Evolutionary conservation across 2,797 vertebrate species (phyloP).

Genomic region (Anguilla pacifica): DNA sequence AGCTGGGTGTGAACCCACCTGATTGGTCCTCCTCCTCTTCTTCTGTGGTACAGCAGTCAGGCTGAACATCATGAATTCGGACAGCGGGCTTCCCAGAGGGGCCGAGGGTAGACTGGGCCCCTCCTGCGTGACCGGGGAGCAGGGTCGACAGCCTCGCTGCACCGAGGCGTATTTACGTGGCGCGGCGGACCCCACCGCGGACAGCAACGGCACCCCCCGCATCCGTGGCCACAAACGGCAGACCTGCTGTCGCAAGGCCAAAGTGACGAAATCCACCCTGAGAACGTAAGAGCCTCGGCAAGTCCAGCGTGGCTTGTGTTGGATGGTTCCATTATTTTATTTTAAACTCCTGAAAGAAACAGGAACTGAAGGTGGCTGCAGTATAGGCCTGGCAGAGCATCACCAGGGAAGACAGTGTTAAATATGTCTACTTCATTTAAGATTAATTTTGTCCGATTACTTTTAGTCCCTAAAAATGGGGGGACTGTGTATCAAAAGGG

Average conservation of each 20-base stretch:
- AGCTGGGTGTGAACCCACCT: not conserved
- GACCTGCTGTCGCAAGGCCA: conserved; percentile 61
- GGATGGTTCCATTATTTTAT: too few relatives aligned
- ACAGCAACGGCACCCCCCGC: conserved; percentile 41
- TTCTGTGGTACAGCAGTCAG: conserved; percentile 53
- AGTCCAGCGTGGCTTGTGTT: not conserved
- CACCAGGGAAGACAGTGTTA: too few relatives aligned
- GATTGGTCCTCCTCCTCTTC: not conserved
- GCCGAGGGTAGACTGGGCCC: conserved; percentile 62
- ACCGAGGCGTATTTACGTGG: not conserved
- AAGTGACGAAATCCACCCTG: conserved; percentile 64
- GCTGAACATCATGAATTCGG: conserved; percentile 52
- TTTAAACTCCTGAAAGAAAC: too few relatives aligned
- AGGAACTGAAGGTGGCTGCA: too few relatives aligned
- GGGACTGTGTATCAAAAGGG: too few relatives aligned
- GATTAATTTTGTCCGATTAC: too few relatives aligned
- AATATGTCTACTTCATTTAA: too few relatives aligned
- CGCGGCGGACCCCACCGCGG: not conserved
- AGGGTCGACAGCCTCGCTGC: conserved; percentile 27
- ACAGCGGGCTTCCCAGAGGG: conserved; percentile 61
- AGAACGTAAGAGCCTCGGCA: conserved; percentile 65
- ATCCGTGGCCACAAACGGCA: conserved; percentile 54
- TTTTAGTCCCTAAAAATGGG: too few relatives aligned
- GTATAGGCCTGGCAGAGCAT: too few relatives aligned
- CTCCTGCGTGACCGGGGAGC: conserved; percentile 55